A percentile compares a stretch with the other conserved stretches of the same genome.
phyloP scores from a whole-genome alignment of 2,888 invertebrate species.

The Drosophila maculinotata region DNA sequence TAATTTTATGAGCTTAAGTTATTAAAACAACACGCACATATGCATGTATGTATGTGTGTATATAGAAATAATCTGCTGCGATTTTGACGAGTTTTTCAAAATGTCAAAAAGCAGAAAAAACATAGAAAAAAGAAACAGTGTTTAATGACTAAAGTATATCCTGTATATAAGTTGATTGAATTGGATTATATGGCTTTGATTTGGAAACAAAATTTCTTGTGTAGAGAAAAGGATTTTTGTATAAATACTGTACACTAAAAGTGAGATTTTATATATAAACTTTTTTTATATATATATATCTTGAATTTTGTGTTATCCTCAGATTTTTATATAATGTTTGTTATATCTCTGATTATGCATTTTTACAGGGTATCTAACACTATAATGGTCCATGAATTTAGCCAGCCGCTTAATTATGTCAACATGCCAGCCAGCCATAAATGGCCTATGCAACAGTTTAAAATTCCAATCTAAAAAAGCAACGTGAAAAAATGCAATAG shows the following conservation, averaged over 20 bases:
- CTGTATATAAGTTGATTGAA: conserved; percentile 1
- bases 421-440: conserved; percentile 36
- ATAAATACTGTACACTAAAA: too few species aligned
- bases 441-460: conserved; percentile 61
- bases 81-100: conserved; percentile 39
- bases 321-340: neutral
- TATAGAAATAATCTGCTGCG: conserved; percentile 27
- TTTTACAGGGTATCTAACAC: conserved; percentile 17
- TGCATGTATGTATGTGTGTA: conserved; percentile 10
- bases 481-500: conserved; percentile 22
- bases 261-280: too few species aligned
- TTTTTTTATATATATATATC: too few species aligned
- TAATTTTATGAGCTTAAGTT: conserved; percentile 76
- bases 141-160: conserved; percentile 6
- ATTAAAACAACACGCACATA: conserved; percentile 68
- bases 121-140: too few species aligned
- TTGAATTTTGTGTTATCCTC: too few species aligned
- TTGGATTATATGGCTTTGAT: too few species aligned
- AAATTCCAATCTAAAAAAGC: conserved; percentile 36
- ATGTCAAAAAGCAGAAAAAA: conserved; percentile 29
- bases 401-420: conserved; percentile 64
- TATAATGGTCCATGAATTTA: conserved; percentile 52
- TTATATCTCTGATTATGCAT: neutral
- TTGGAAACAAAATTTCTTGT: too few species aligned
- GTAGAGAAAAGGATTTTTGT: too few species aligned